Conservation (phyloP, 2,888 invertebrate genomes). For the Morinoia aosen region DNA sequence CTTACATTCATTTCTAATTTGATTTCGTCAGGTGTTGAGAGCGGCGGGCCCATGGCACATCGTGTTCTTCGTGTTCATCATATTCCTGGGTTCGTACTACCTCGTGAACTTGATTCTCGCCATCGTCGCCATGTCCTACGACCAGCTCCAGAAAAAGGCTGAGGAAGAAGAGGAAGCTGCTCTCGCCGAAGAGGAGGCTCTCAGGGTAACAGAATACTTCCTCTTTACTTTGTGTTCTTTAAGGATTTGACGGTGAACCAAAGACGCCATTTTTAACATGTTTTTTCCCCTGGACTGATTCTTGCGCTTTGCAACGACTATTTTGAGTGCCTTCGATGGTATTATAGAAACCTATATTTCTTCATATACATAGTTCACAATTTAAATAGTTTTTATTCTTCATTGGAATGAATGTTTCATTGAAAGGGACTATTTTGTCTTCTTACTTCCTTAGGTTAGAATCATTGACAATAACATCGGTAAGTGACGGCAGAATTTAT, state of each 20-base stretch:
- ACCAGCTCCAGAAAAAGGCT: slow-evolving; percentile 97
- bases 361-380: not conserved
- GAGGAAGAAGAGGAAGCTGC: slow-evolving; percentile 87
- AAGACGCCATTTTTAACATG: not conserved
- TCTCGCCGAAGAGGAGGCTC: slow-evolving; percentile 93
- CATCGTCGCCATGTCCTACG: slow-evolving; percentile 99
- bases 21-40: slow-evolving; percentile 80
- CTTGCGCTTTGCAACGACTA: not conserved
- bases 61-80: slow-evolving; percentile 98
- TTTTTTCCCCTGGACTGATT: not conserved
- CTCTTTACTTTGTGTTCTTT: not conserved
- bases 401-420: not conserved
- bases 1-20: not conserved
- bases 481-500: no score
- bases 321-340: not conserved
- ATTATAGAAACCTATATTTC: not conserved
- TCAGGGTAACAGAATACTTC: slow-evolving; percentile 73
- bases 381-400: not conserved
- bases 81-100: slow-evolving; percentile 98
- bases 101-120: slow-evolving; percentile 99
- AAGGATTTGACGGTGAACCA: not conserved
- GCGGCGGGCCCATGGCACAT: slow-evolving; percentile 98
- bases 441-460: no score
- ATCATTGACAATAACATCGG: no score
- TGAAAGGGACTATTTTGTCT: no score